A percentile compares a stretch with the other conserved stretches of the same genome.
Conservation (phyloP, 2,113 vertebrate genomes). For the Saccopteryx leptura region DNA sequence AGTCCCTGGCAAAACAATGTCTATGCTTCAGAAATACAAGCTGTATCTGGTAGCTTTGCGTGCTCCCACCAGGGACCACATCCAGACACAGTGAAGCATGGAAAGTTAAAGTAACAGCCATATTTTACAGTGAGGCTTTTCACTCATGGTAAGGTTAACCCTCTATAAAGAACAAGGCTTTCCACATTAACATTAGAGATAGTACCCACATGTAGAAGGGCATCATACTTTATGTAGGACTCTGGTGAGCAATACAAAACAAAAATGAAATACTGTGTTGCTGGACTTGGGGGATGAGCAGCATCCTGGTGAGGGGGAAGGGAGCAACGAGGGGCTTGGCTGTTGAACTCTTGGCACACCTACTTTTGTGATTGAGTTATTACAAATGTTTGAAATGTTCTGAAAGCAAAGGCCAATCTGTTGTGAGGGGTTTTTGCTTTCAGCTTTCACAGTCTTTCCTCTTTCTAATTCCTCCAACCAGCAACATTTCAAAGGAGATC, state of each 20-base stretch:
- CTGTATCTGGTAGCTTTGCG: conserved; percentile 59
- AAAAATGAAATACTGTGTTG: not conserved
- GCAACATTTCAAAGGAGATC: conserved; percentile 43
- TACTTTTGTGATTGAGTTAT: not conserved
- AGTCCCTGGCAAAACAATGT: conserved; percentile 41
- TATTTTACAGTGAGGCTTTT: conserved; percentile 33
- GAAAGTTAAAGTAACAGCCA: conserved; percentile 81
- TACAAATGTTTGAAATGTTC: not conserved
- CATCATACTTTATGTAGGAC: not conserved
- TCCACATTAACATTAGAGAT: conserved; percentile 44
- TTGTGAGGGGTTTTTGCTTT: conserved; percentile 6
- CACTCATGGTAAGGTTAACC: conserved; percentile 61
- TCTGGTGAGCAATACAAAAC: conserved; percentile 47
- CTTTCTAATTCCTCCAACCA: not conserved
- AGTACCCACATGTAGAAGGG: conserved; percentile 18
- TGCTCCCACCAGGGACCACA: conserved; percentile 73
- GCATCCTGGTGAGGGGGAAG: not conserved
- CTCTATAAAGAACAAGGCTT: conserved; percentile 76
- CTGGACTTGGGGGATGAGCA: not conserved
- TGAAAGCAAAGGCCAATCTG: conserved; percentile 16
- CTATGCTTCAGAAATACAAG: conserved; percentile 40
- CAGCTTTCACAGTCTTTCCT: not conserved
- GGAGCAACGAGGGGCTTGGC: not conserved
- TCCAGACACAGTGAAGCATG: conserved; percentile 79
- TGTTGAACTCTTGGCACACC: conserved; percentile 49